Conservation (phyloP, 1,140 invertebrate genomes). For the Pinna nobilis region DNA sequence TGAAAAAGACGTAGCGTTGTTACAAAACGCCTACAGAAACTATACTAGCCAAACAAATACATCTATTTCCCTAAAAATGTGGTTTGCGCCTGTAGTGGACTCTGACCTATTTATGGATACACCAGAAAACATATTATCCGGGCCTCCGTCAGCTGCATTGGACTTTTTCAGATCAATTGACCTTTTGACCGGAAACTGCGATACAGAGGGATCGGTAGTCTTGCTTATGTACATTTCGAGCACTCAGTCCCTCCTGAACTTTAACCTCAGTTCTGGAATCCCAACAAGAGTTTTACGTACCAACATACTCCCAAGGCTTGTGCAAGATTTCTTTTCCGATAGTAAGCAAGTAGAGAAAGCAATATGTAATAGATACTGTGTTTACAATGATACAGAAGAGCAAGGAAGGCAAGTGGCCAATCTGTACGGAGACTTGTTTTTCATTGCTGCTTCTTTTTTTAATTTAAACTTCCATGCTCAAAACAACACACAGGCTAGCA, state of each 20-base stretch:
- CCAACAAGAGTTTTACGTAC: background rate
- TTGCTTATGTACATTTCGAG: background rate
- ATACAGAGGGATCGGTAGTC: constrained; percentile 34
- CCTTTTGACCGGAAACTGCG: constrained; percentile 32
- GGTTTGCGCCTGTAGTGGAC: too few relatives aligned
- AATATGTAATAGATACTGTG: background rate
- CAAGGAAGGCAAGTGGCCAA: background rate
- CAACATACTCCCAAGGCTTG: too few relatives aligned
- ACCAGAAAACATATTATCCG: too few relatives aligned
- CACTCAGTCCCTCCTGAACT: too few relatives aligned
- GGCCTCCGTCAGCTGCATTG: too few relatives aligned
- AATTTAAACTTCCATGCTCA: constrained; percentile 15
- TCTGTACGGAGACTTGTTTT: constrained; percentile 43
- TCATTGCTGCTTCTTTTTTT: constrained; percentile 27
- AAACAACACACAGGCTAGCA: background rate
- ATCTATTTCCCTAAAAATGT: too few relatives aligned
- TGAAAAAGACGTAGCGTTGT: too few relatives aligned
- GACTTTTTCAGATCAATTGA: constrained; percentile 30
- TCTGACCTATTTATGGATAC: constrained; percentile 10
- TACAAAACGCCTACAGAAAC: too few relatives aligned
- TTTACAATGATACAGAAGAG: background rate
- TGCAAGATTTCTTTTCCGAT: too few relatives aligned
- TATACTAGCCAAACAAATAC: too few relatives aligned
- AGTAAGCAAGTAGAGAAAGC: too few relatives aligned
- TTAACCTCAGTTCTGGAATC: background rate